Base-by-base conservation (phyloP, 2,888 invertebrate genomes). In the Camponotus fellah region DNA sequence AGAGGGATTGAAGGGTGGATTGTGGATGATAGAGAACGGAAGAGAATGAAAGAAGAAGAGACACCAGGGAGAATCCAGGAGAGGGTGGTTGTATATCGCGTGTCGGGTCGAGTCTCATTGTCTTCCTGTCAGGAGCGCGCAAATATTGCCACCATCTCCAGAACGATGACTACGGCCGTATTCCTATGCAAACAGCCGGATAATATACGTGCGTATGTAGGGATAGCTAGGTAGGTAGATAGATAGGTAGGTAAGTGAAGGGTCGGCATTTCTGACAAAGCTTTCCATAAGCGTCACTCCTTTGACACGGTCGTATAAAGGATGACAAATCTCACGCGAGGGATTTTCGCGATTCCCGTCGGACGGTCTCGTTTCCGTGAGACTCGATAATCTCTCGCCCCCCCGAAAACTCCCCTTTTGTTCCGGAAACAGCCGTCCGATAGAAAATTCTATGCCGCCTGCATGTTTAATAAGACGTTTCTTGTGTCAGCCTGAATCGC, bases 101-200 rank as follows among this genome's bases (percentile, higher is more conserved):
- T 88, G 92, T 90, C 88, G 90, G 92, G 91, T 92, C 91, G 92
- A 92, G 91, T 91, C 92, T 92, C 91, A 94, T 94, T 94, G 94
- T 94, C 93, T 92, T 92, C 90, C 92, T 92, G 92, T 93, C 94
- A 93, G 91, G 86, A 89, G 89, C 92, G 92, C 86, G 93, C 94
- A 94, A 94, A 94, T 93, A 94, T 94, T 93, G 92, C 93, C 93
- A 93, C 92, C 93, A 91, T 92, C 91, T 92, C 91, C 86, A 88
- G 88, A 88, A 89, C 86, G 87, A 88, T 85, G 87, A 88, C 84
- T 87, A 86, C 86, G 87, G 86, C 82, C 82, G 77, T 87, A 84
- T 87, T 85, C 85, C 83, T 87, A 84, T 86, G 82, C 87, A 88
- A 86, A 88, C 88, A 83, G 58, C 34, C 71, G 69, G 68, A 71